phyloP scores from a whole-genome alignment of 2,888 invertebrate species.

The Atethmia centrago region DNA sequence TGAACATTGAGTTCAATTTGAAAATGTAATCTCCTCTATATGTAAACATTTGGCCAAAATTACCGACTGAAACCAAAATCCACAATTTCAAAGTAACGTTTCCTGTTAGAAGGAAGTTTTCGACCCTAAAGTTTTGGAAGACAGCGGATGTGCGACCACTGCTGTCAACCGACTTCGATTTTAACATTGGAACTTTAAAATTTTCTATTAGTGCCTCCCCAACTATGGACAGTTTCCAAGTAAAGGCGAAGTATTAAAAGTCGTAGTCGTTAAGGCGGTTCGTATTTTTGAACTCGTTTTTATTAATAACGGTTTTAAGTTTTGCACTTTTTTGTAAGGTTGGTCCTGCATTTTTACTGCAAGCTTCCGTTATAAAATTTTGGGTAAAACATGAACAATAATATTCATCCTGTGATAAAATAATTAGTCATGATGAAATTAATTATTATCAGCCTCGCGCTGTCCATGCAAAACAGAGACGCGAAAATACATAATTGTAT shows the following conservation, averaged over 20 bases:
- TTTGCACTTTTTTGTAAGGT: constrained; percentile 6
- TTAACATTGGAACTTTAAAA: constrained; percentile 68
- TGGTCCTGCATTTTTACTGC: background rate
- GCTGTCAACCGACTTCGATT: constrained; percentile 67
- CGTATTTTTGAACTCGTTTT: constrained; percentile 16
- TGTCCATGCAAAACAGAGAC: background rate
- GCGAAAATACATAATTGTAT: background rate
- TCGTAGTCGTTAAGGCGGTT: constrained; percentile 38
- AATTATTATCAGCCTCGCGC: background rate
- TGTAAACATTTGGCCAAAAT: constrained; percentile 55
- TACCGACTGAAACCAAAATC: constrained; percentile 51
- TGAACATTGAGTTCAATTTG: background rate
- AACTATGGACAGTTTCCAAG: constrained; percentile 58
- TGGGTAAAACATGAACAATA: background rate
- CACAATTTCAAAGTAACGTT: constrained; percentile 58
- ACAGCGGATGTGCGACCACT: constrained; percentile 63
- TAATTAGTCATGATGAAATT: background rate
- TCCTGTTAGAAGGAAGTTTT: constrained; percentile 60
- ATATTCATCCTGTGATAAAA: background rate
- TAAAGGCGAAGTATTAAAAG: constrained; percentile 44
- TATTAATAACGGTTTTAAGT: constrained; percentile 21
- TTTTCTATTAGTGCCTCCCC: constrained; percentile 63
- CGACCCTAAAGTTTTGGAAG: constrained; percentile 64
- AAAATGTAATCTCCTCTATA: constrained; percentile 10
- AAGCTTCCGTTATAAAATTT: background rate